These are phyloP conservation scores for Eupithecia pulchellata DNA, from an alignment of 2,888 invertebrate species.

Conservation along the genomic window DNA sequence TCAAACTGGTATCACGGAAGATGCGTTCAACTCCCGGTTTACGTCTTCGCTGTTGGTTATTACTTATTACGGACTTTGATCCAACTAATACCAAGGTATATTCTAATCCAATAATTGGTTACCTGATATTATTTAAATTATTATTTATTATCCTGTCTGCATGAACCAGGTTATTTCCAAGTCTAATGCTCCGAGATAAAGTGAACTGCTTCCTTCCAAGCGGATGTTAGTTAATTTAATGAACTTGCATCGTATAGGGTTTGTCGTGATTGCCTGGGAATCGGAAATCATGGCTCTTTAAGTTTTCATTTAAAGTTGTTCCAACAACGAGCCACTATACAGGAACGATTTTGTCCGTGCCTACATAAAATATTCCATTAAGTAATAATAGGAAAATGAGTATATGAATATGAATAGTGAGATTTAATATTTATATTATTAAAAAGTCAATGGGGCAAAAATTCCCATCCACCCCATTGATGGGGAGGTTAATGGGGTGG, in stretches of 20 bases:
- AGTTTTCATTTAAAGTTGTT: background rate
- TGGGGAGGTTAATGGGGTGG: no score
- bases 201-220: slow-evolving; percentile 20
- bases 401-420: no score
- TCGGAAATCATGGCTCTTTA: background rate
- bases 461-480: no score
- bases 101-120: background rate
- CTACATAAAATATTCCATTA: background rate
- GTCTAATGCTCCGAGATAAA: slow-evolving; percentile 28
- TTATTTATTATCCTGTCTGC: slow-evolving; percentile 40
- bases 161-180: slow-evolving; percentile 34
- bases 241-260: slow-evolving; percentile 12
- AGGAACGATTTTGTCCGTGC: no score
- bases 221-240: slow-evolving; percentile 20
- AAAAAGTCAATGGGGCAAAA: no score
- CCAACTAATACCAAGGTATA: slow-evolving; percentile 3
- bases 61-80: slow-evolving; percentile 21
- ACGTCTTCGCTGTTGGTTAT: slow-evolving; percentile 46
- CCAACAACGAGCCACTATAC: background rate
- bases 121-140: slow-evolving; percentile 17
- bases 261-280: background rate
- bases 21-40: slow-evolving; percentile 55
- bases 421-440: no score
- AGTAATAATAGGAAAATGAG: no score
- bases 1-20: slow-evolving; percentile 54